These are phyloP conservation scores for Oncorhynchus masou DNA, from an alignment of 2,113 vertebrate species.

Conservation along the genomic window DNA sequence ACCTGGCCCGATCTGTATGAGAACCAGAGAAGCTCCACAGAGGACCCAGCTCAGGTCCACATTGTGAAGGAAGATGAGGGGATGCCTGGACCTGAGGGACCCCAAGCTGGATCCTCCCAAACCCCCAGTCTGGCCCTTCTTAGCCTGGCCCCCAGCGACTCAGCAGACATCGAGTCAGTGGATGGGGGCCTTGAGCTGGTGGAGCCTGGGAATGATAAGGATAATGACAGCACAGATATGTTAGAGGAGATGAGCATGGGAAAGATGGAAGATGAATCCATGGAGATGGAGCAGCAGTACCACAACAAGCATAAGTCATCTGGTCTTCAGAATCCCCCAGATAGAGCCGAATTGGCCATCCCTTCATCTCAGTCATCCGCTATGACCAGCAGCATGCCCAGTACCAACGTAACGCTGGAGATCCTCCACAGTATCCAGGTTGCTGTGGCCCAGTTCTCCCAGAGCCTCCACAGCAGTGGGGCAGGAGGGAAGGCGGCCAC, in stretches of 20 bases:
- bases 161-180: slow-evolving; percentile 75
- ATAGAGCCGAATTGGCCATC: slow-evolving; percentile 60
- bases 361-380: slow-evolving; percentile 71
- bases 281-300: slow-evolving; percentile 78
- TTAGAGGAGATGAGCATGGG: slow-evolving; percentile 44
- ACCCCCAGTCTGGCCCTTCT: slow-evolving; percentile 73
- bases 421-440: slow-evolving; percentile 94
- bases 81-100: slow-evolving; percentile 67
- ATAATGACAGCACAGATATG: slow-evolving; percentile 71
- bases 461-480: slow-evolving; percentile 68
- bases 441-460: slow-evolving; percentile 95
- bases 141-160: slow-evolving; percentile 77
- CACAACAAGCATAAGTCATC: slow-evolving; percentile 68
- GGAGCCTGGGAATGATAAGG: slow-evolving; percentile 62
- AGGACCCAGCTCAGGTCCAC: slow-evolving; percentile 81
- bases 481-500: slow-evolving; percentile 70
- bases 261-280: slow-evolving; percentile 79
- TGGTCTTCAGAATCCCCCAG: slow-evolving; percentile 58
- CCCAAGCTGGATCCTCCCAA: slow-evolving; percentile 75
- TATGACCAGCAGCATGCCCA: slow-evolving; percentile 78
- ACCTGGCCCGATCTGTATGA: slow-evolving; percentile 84
- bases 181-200: slow-evolving; percentile 71
- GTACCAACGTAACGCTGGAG: slow-evolving; percentile 95
- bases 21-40: slow-evolving; percentile 84
- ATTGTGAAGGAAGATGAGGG: slow-evolving; percentile 82